Conservation (phyloP, 2,113 vertebrate genomes). For the Lynx canadensis region DNA sequence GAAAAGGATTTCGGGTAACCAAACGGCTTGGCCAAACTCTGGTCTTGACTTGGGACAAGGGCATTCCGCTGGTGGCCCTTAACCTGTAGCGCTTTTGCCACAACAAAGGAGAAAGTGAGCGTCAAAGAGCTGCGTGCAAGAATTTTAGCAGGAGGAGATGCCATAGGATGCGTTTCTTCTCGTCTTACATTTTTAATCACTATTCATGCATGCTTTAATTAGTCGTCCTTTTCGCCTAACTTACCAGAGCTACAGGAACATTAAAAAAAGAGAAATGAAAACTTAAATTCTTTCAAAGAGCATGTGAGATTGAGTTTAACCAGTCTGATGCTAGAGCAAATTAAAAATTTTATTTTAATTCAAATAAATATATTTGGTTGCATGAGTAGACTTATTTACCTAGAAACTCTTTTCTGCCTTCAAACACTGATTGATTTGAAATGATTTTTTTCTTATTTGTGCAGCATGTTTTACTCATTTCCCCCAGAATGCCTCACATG, state of each 20-base stretch:
- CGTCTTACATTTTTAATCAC: background rate
- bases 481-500: background rate
- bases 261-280: background rate
- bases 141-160: background rate
- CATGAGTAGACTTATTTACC: background rate
- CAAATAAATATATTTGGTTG: background rate
- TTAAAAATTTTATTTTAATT: conserved; percentile 33
- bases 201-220: background rate
- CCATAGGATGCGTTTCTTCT: background rate
- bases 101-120: background rate
- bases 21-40: background rate
- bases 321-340: background rate
- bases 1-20: background rate
- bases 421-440: background rate
- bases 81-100: background rate
- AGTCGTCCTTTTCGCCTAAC: background rate
- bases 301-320: background rate
- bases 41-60: background rate
- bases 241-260: background rate
- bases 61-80: background rate
- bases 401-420: background rate
- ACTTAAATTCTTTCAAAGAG: background rate
- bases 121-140: background rate
- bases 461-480: background rate
- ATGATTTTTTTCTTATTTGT: background rate